Conservation (phyloP, 1,140 invertebrate genomes). For the Yoshiicerus persimilis region DNA sequence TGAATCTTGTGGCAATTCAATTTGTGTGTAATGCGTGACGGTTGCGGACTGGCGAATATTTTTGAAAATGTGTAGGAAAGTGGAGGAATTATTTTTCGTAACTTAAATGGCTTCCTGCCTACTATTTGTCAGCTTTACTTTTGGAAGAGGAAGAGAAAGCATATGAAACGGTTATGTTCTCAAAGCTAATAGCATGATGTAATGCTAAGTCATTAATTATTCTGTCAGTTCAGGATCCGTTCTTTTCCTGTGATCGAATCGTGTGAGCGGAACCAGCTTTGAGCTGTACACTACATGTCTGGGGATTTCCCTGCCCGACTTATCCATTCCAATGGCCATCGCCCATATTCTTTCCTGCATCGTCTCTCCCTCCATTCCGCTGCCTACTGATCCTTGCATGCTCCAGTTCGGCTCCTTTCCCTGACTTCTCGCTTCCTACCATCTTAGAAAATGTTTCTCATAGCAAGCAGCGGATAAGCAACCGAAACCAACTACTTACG, state of each 20-base stretch:
- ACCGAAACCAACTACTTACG: too few relatives aligned
- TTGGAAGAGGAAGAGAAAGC: neutral
- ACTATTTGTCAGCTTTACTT: neutral
- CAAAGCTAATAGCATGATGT: conserved; percentile 41
- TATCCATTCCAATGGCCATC: neutral
- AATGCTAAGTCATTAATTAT: conserved; percentile 47
- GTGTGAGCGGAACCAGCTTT: conserved; percentile 23
- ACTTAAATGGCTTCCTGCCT: neutral
- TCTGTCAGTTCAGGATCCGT: conserved; percentile 40
- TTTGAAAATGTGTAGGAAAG: neutral
- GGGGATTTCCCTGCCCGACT: conserved; percentile 5
- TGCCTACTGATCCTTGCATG: neutral
- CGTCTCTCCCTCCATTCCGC: neutral
- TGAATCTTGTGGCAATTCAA: neutral
- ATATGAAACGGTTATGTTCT: conserved; percentile 35
- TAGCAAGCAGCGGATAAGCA: too few relatives aligned
- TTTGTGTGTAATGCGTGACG: neutral
- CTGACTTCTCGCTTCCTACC: neutral
- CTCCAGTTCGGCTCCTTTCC: neutral
- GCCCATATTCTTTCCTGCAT: neutral
- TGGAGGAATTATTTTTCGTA: neutral
- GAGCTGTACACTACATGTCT: conserved; percentile 5
- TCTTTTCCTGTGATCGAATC: conserved; percentile 24
- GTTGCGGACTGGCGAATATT: neutral
- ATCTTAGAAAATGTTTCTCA: neutral